Evolutionary conservation across 2,888 invertebrate genomes (phyloP).

Genomic region (Tipula unca): DNA sequence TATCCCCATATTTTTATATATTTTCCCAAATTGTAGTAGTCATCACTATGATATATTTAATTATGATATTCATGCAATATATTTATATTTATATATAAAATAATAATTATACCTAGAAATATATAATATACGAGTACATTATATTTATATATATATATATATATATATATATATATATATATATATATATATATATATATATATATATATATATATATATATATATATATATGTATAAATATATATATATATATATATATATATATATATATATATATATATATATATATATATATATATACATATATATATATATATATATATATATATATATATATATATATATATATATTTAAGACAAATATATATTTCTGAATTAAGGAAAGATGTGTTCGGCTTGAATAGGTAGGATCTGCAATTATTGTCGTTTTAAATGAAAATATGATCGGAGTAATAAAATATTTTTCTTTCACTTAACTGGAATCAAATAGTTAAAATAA

Average conservation of each 20-base stretch:
- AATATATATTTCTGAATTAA: not conserved
- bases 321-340: too few relatives aligned
- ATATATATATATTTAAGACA: too few relatives aligned
- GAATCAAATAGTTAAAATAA: not conserved
- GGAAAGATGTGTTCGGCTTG: not conserved
- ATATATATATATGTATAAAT: not conserved
- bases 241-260: not conserved
- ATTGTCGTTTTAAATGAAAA: not conserved
- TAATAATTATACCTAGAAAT: too few relatives aligned
- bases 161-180: conserved; percentile 20
- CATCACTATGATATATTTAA: not conserved
- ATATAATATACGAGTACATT: too few relatives aligned
- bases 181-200: not conserved
- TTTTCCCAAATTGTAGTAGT: too few relatives aligned
- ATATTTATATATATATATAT: conserved; percentile 22
- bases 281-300: too few relatives aligned
- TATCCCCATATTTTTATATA: too few relatives aligned
- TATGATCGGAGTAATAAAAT: not conserved
- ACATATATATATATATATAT: too few relatives aligned
- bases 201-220: not conserved
- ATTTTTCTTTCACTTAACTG: not conserved
- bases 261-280: not conserved
- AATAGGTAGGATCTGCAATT: not conserved
- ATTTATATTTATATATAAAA: too few relatives aligned
- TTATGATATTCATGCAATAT: not conserved